Evolutionary conservation across 2,888 invertebrate genomes (phyloP).

Genomic region (Pinctada fucata): DNA sequence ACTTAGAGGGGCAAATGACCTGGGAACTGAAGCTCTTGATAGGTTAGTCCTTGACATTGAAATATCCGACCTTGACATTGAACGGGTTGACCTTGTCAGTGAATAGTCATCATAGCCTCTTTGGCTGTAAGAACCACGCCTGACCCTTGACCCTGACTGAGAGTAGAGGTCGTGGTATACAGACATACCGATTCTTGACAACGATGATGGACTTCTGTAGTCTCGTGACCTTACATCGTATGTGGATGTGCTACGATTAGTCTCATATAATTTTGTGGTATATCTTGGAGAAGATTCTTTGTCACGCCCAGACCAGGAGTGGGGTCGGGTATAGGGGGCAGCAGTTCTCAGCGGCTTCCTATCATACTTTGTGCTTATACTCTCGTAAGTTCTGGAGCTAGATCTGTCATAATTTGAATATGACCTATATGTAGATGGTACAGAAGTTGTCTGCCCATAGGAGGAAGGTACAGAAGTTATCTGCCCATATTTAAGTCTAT

Average conservation of each 20-base stretch:
- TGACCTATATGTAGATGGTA: background rate
- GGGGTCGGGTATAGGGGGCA: constrained; percentile 5
- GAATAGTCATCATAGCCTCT: background rate
- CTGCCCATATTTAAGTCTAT: constrained; percentile 27
- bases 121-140: background rate
- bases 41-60: background rate
- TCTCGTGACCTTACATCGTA: constrained; percentile 6
- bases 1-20: background rate
- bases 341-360: background rate
- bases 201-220: constrained; percentile 10
- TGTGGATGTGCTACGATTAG: background rate
- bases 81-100: background rate
- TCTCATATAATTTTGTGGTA: background rate
- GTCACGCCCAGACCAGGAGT: constrained; percentile 18
- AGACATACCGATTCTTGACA: constrained; percentile 32
- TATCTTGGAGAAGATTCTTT: background rate
- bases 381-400: background rate
- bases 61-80: background rate
- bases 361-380: background rate
- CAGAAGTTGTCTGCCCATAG: background rate
- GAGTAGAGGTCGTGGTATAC: constrained; percentile 31
- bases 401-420: background rate
- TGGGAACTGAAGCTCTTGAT: background rate
- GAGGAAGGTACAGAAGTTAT: constrained; percentile 5
- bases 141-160: constrained; percentile 8